Evolutionary conservation across 2,113 vertebrate genomes (phyloP), one percentile per base, ranked within the genome.

Genomic region (Psittacara wagleri): DNA sequence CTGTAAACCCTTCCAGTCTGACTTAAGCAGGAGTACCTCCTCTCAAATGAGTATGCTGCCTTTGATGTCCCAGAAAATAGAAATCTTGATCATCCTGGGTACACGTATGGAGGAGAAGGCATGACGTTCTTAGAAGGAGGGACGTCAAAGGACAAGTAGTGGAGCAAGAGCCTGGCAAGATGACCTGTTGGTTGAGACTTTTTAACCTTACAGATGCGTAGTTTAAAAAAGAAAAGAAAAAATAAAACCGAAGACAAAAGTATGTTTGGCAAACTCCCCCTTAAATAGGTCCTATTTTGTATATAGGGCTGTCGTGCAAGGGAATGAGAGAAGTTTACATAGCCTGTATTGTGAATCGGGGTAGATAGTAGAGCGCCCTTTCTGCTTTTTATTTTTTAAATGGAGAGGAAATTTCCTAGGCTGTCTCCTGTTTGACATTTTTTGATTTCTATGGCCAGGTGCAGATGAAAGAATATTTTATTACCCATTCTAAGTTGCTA

Each of bases 391-490:
- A 17, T 31, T 78, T 88, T 75, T 90, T 33, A 81, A 90, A 52
- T 78, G 20, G 33, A 70, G 29, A 61, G 28, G n/a, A 70, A 88
- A 83, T 88, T 87, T 92, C 54, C 49, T 62, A 64, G 41, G 46
- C n/a, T 0, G 0, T 49, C 37, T 90, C 54, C 46, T 74, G 24
- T 43, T 86, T 24, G 31, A 13, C 29, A 39, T 68, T 92, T 81
- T 76, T 95, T 83, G 7, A 72, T 94, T 94, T n/a, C 41, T 91
- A 49, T 93, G 94, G 54, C 66, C 82, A 92, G n/a, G 11, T 85
- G 72, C 2, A 0, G 67, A 61, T 80, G 79, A 88, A 70, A 75
- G 20, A 75, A 67, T 70, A 39, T 74, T 83, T 94, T 86, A 91
- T 92, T 92, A 78, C 49, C 35, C 41, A 39, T 80, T 88, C 76